A percentile compares a stretch with the other conserved stretches of the same genome.
These are phyloP conservation scores for Aromia moschata DNA, from an alignment of 2,888 invertebrate genomes.

Conservation along the genomic window DNA sequence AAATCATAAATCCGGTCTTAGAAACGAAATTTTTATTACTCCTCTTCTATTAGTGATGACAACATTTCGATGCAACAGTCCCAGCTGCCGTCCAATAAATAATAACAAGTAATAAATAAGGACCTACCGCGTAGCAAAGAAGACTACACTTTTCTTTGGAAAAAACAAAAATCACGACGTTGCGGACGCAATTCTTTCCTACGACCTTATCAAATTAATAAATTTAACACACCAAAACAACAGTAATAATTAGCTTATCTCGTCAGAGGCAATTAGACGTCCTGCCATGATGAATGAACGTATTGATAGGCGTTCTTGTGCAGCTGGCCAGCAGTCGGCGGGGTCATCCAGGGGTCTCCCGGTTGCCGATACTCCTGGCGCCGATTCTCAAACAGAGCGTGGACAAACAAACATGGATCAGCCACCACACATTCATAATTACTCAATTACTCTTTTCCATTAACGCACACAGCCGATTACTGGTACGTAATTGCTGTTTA, in stretches of 20 bases:
- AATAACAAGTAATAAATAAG: neutral
- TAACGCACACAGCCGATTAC: slow-evolving; percentile 16
- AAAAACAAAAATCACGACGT: neutral
- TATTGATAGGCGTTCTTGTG: slow-evolving; percentile 38
- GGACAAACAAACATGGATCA: slow-evolving; percentile 44
- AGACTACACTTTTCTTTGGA: neutral
- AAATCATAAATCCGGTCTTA: too few species aligned
- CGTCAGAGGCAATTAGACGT: slow-evolving; percentile 26
- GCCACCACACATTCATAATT: slow-evolving; percentile 38
- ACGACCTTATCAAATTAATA: neutral
- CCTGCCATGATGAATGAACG: slow-evolving; percentile 36
- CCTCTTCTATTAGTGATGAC: too few species aligned
- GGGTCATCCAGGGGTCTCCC: slow-evolving; percentile 45
- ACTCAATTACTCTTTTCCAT: slow-evolving; percentile 30
- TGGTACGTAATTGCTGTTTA: neutral
- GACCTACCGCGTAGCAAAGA: neutral
- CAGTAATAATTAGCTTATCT: slow-evolving; percentile 18
- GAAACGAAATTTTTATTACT: too few species aligned
- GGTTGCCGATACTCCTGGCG: slow-evolving; percentile 47
- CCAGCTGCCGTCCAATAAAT: too few species aligned
- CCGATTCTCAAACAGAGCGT: slow-evolving; percentile 50
- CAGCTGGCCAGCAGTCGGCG: slow-evolving; percentile 43
- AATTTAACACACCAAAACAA: slow-evolving; percentile 15
- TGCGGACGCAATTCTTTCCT: neutral
- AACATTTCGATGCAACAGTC: too few species aligned